A percentile compares a stretch with the other conserved stretches of the same genome.
Conservation (phyloP, 2,888 invertebrate species). For the Xylota sylvarum region DNA sequence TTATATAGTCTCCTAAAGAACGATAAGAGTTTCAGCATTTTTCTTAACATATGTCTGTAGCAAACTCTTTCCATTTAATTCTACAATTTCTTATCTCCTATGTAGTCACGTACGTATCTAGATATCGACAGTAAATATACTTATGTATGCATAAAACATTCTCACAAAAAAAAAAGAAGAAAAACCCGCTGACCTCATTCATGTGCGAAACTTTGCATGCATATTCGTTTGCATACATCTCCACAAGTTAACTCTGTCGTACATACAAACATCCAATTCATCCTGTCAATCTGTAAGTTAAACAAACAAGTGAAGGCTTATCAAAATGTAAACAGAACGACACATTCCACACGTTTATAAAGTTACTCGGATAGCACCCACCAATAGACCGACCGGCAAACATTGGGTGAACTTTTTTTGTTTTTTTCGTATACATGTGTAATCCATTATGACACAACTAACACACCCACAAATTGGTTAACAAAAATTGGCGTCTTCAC, state of each 20-base stretch:
- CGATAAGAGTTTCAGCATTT: background rate
- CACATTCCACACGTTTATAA: conserved; percentile 7
- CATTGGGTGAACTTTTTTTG: background rate
- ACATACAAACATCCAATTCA: background rate
- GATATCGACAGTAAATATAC: background rate
- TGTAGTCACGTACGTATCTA: background rate
- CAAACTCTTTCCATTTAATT: background rate
- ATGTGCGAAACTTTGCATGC: background rate
- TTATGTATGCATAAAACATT: background rate
- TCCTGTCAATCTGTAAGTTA: conserved; percentile 14
- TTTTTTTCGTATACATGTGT: background rate
- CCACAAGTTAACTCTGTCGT: background rate
- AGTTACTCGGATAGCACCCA: background rate
- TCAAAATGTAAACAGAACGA: conserved; percentile 54
- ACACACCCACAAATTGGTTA: conserved; percentile 14
- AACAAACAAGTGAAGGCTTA: conserved; percentile 50
- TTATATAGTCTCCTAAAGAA: too few relatives aligned
- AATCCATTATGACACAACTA: background rate
- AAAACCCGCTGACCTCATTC: background rate
- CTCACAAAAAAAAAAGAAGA: background rate
- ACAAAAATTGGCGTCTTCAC: conserved; percentile 4
- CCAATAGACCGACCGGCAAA: conserved; percentile 53
- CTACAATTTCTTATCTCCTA: background rate
- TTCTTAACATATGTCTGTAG: background rate
- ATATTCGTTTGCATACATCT: background rate